Conservation (phyloP, 2,797 vertebrate genomes). For the Rallus crepitans region DNA sequence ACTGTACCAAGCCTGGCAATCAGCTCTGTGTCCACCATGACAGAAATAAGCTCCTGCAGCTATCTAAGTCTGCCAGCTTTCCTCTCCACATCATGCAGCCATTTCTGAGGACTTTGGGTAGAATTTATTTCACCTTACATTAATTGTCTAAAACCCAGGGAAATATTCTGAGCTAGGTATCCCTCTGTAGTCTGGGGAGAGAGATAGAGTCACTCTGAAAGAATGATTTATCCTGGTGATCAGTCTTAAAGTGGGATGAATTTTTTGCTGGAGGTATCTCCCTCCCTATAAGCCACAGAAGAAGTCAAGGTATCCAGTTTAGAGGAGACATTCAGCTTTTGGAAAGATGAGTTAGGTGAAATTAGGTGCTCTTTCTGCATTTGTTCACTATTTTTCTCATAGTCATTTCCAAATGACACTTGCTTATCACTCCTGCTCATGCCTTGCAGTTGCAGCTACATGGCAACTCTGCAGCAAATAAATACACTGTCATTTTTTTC, state of each 20-base stretch:
- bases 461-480: not conserved
- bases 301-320: not conserved
- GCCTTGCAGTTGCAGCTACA: not conserved
- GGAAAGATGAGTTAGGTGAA: not conserved
- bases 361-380: not conserved
- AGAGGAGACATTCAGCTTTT: not conserved
- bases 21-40: not conserved
- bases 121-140: slow-evolving; percentile 23
- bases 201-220: slow-evolving; percentile 16
- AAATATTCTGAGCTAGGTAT: not conserved
- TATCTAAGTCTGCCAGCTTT: slow-evolving; percentile 28
- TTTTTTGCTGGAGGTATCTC: not conserved
- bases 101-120: not conserved
- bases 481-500: not conserved
- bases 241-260: not conserved
- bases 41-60: not conserved
- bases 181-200: not conserved
- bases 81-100: not conserved
- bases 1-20: not conserved
- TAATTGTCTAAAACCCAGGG: not conserved
- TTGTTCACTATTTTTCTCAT: not conserved
- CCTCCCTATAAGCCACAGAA: not conserved
- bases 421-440: not conserved
- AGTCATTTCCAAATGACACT: not conserved
- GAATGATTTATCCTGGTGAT: not conserved